Base-by-base conservation (phyloP, 2,113 vertebrate genomes). In the Carassius auratus region DNA sequence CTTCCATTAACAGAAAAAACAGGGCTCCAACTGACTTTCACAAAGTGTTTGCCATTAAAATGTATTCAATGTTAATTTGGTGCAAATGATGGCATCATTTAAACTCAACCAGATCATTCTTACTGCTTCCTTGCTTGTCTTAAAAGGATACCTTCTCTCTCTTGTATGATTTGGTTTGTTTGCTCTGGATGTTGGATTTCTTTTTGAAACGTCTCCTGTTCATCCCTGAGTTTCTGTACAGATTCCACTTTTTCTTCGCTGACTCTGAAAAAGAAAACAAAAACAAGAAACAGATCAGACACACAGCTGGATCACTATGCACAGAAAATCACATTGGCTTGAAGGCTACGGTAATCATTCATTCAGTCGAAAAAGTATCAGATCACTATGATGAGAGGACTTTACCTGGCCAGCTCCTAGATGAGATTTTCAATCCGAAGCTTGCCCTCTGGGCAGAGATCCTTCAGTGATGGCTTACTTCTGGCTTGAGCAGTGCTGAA, bases 191-290 rank as follows among this genome's bases (percentile, higher is more conserved):
- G 94, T 78, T 94, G 96, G 89, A 99, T 98, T 91, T 97, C 98
- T 93, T 93, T 95, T 90, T 98, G 97, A 90, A 98, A 99, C 0
- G 94, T 95, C 86, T 96, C 96, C 81, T 99, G 97, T 87, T 99
- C 97, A n/a, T 96, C 93, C 92, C 95, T 96, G 86, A 99, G 92
- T 0, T 95, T 96, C 86, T 96, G 96, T 85, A 96, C 95, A 0
- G 97, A 98, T 90, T 96, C 96, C 76, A 99, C 97, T 88, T 98
- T 99, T 92, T 99, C 97, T 92, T 99, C 97, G n/a, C 96, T 99
- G 80, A 98, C 94, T 93, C 98, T 99, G 92, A 23, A 92, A 92
- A 5, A 75, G 77, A 88, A 85, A 83, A 85, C 0, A 30, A 36
- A 19, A 15, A 33, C 30, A 21, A 17, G 23, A 50, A 36, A 61